These are phyloP conservation scores for Notechis scutatus DNA, from an alignment of 2,113 vertebrate species.

Conservation along the genomic window DNA sequence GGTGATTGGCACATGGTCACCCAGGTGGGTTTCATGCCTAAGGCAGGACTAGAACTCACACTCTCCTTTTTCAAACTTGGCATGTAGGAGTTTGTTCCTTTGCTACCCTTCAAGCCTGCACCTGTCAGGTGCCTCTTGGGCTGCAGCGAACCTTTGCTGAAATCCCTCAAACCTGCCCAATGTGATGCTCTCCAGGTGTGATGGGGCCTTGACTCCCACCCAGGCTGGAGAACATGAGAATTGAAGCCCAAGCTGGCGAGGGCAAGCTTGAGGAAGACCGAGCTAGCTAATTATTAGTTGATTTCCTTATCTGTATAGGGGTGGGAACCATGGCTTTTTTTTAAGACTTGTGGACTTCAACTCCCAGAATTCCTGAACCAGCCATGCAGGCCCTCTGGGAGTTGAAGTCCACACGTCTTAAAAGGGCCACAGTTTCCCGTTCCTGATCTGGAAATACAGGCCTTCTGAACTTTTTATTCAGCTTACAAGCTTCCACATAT, in stretches of 20 bases:
- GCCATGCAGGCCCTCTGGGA: too few species aligned
- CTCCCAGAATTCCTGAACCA: background rate
- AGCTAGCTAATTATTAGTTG: background rate
- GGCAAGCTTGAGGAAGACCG: background rate
- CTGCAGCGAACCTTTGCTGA: background rate
- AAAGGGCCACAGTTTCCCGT: background rate
- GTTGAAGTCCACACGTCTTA: background rate
- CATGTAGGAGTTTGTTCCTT: background rate
- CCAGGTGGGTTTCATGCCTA: too few species aligned
- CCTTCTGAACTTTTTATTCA: slow-evolving; percentile 2
- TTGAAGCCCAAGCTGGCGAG: background rate
- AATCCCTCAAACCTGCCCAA: background rate
- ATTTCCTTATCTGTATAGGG: too few species aligned
- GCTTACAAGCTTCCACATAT: background rate
- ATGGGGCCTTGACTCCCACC: background rate
- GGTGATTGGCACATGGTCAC: too few species aligned
- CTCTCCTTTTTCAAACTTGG: background rate
- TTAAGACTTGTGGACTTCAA: background rate
- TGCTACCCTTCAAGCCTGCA: background rate
- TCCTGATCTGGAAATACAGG: background rate
- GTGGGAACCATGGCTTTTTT: background rate
- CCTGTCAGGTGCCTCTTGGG: too few species aligned
- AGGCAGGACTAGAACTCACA: background rate
- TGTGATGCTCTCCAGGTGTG: background rate
- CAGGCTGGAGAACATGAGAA: background rate